Conservation (phyloP, 2,888 invertebrate species). For the Nezara viridula region DNA sequence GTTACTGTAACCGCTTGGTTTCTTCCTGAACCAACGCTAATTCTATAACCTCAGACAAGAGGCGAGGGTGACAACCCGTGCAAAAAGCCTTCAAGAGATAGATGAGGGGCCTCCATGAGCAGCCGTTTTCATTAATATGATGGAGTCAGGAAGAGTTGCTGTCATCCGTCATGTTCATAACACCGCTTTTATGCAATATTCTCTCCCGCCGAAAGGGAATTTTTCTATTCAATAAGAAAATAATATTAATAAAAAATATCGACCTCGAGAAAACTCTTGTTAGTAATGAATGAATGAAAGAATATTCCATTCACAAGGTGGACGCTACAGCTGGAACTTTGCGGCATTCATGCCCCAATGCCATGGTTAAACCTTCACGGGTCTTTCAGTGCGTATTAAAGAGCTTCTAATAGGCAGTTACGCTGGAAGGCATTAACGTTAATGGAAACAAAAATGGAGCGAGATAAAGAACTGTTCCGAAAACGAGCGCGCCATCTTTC, state of each 20-base stretch:
- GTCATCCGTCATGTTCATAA: no score
- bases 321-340: neutral
- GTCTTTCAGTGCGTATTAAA: conserved; percentile 28
- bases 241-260: neutral
- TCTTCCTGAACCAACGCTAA: no score
- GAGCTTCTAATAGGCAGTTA: conserved; percentile 13
- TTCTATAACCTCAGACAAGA: no score
- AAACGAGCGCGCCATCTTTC: conserved; percentile 42
- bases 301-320: neutral
- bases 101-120: no score
- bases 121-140: no score
- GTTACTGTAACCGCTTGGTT: no score
- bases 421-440: neutral
- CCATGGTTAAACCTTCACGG: neutral
- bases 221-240: neutral
- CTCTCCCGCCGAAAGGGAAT: neutral
- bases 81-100: no score
- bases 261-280: neutral
- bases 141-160: no score
- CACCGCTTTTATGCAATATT: no score
- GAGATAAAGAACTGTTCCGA: neutral
- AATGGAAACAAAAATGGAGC: conserved; percentile 33
- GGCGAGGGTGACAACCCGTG: no score
- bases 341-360: neutral
- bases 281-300: neutral